Conservation (phyloP, 2,113 vertebrate species). For the Scomber japonicus region DNA sequence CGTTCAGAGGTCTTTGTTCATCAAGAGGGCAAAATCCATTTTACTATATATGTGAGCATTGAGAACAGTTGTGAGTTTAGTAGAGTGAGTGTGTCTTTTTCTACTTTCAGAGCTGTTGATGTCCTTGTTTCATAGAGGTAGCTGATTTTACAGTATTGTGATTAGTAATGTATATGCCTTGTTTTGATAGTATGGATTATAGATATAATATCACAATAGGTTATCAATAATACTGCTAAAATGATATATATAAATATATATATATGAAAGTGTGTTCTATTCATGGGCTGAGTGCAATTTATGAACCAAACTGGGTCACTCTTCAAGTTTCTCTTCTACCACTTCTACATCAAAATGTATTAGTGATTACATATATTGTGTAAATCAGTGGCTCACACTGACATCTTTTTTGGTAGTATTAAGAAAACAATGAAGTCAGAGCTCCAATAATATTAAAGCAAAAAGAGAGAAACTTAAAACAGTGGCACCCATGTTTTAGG, state of each 20-base stretch:
- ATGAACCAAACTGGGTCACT: constrained; percentile 63
- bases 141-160: constrained; percentile 77
- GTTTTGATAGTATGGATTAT: constrained; percentile 78
- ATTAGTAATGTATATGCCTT: constrained; percentile 75
- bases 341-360: constrained; percentile 55
- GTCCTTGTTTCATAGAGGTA: constrained; percentile 74
- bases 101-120: constrained; percentile 76
- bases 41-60: constrained; percentile 70
- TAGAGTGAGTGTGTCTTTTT: constrained; percentile 80
- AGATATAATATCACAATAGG: constrained; percentile 57
- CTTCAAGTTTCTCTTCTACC: constrained; percentile 61
- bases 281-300: constrained; percentile 81
- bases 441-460: constrained; percentile 6
- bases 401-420: constrained; percentile 6
- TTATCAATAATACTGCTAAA: constrained; percentile 66
- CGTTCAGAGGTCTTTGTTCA: constrained; percentile 75
- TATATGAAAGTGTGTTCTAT: constrained; percentile 59
- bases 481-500: constrained; percentile 49
- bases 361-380: constrained; percentile 13
- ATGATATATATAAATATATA: constrained; percentile 42
- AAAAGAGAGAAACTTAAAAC: constrained; percentile 48
- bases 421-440: constrained; percentile 7
- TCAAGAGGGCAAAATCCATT: constrained; percentile 73
- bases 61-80: constrained; percentile 75
- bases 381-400: neutral